Percentiles rank a stretch among this genome's conserved stretches.
Evolutionary conservation across 2,797 vertebrate genomes (phyloP).

Genomic region (Fistularia tabacaria): DNA sequence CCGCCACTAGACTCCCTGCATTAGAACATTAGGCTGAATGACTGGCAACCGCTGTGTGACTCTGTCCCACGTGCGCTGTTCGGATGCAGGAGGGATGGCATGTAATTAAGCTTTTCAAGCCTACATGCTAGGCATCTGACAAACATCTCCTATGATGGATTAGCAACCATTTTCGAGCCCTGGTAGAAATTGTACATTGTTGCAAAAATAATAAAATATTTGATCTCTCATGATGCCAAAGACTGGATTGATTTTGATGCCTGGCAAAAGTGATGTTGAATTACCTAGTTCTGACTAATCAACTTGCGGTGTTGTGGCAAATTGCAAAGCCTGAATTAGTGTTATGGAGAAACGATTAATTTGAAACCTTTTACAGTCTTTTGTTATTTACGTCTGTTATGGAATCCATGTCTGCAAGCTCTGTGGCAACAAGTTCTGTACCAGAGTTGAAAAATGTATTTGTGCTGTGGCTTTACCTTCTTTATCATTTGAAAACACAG

Average conservation of each 20-base stretch:
- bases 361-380: slow-evolving; percentile 5
- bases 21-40: slow-evolving; percentile 75
- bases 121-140: slow-evolving; percentile 59
- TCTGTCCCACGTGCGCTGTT: slow-evolving; percentile 64
- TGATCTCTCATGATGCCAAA: not conserved
- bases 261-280: not conserved
- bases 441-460: slow-evolving; percentile 42
- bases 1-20: slow-evolving; percentile 66
- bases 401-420: slow-evolving; percentile 19
- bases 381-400: slow-evolving; percentile 25
- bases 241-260: not conserved
- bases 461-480: slow-evolving; percentile 42
- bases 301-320: no score
- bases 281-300: no score
- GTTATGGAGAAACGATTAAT: not conserved
- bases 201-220: slow-evolving; percentile 11
- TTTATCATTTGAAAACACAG: slow-evolving; percentile 61
- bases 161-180: slow-evolving; percentile 43
- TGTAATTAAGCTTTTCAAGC: slow-evolving; percentile 69
- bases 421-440: slow-evolving; percentile 31
- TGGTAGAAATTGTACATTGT: slow-evolving; percentile 19
- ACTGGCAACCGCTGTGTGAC: slow-evolving; percentile 72
- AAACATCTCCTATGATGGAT: slow-evolving; percentile 70
- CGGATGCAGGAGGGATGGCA: slow-evolving; percentile 64
- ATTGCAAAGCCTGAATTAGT: no score